Conservation (phyloP, 2,888 invertebrate species). For the Alsophila aescularia region DNA sequence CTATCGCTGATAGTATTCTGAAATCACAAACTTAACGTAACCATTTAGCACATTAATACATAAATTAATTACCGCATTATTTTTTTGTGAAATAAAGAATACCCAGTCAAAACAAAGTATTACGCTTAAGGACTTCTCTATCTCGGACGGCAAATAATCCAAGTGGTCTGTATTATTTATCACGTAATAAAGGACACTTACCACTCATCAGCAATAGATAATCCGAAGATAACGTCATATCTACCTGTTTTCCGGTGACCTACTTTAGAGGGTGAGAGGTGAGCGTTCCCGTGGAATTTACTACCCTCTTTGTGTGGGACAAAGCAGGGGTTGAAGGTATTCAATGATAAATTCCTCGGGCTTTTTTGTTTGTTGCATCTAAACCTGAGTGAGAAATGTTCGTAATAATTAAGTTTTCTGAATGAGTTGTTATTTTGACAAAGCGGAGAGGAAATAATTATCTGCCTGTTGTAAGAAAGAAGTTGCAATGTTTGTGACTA, state of each 20-base stretch:
- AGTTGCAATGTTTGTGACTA: too few species aligned
- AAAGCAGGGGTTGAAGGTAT: slow-evolving; percentile 22
- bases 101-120: too few species aligned
- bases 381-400: background rate
- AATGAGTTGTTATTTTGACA: background rate
- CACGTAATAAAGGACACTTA: slow-evolving; percentile 4
- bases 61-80: too few species aligned
- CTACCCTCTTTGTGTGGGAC: slow-evolving; percentile 23
- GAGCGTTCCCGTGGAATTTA: slow-evolving; percentile 21
- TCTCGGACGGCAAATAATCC: background rate
- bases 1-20: too few species aligned
- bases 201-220: slow-evolving; percentile 7
- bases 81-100: too few species aligned
- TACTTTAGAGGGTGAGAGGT: slow-evolving; percentile 12
- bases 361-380: slow-evolving; percentile 14
- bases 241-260: slow-evolving; percentile 26
- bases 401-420: background rate
- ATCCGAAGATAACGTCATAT: slow-evolving; percentile 2
- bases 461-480: too few species aligned
- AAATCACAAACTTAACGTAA: too few species aligned
- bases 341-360: slow-evolving; percentile 19
- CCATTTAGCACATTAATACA: too few species aligned
- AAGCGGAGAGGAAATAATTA: too few species aligned
- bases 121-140: too few species aligned
- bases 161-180: slow-evolving; percentile 1